Base-by-base conservation (phyloP, 1,140 invertebrate species). In the Papilio xuthus region DNA sequence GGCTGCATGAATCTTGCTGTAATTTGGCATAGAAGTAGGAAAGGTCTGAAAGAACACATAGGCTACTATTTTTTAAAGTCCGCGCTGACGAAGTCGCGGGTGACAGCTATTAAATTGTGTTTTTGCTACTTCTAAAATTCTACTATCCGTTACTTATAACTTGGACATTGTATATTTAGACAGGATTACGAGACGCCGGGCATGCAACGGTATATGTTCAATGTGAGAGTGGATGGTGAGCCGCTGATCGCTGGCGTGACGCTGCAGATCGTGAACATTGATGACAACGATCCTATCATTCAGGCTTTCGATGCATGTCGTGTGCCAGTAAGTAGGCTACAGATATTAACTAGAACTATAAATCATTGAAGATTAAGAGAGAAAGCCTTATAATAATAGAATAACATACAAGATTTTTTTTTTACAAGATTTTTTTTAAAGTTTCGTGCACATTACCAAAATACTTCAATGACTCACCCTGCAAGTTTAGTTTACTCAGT, bases 201-300 rank as follows among this genome's bases (percentile, higher is more conserved):
- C 4, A 94, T 94, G 89, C 85, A 85, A 80, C 77, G 60, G 6
- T 95, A 95, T 79, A 86, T 84, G 78, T 92, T 95, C 82, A 75
- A 81, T 13, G 78, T 95, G 6, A 28, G 79, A 0, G 83, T 94
- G 8, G 79, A 80, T 0, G 85, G 81, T 0, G 85, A 90, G 37
- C 20, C 67, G 0, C 77, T 87, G 6, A 77, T 78, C 1, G 81
- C 83, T 0, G 44, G 28, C 2, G 86, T 95, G 7, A 80, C 84
- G 6, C 83, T 95, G 0, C 82, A 83, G 13, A 91, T 95, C 15
- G 86, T 89, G 20, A 95, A 95, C 79, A 95, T 95, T 41, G 94
- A 95, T 81, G 94, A 95, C 83, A 94, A 94, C 78, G 81, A 89
- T 7, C 94, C 94, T 4, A 86, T 94, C 26, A 94, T 95, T 67